Percentiles rank a stretch among this genome's conserved stretches.
phyloP scores from a whole-genome alignment of 2,797 vertebrate species.

The Galagoides demidoff region DNA sequence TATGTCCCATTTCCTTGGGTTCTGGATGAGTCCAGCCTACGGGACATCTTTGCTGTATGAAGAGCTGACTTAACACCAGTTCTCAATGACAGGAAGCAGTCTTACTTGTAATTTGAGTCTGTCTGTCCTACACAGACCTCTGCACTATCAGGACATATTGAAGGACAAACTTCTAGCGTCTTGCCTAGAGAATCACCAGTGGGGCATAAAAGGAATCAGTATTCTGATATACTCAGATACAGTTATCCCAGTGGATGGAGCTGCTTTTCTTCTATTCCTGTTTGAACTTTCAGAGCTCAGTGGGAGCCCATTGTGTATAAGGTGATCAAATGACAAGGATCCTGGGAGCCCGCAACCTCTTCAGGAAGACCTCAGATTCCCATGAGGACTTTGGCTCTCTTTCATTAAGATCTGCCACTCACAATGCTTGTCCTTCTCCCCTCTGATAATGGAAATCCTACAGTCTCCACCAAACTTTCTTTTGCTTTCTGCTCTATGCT shows the following conservation, averaged over 20 bases:
- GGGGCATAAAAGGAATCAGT: neutral
- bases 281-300: conserved; percentile 20
- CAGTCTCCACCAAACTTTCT: neutral
- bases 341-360: neutral
- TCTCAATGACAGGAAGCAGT: neutral
- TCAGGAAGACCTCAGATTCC: neutral
- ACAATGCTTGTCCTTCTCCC: neutral
- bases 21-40: neutral
- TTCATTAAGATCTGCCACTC: neutral
- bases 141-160: neutral
- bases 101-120: conserved; percentile 2
- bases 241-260: neutral
- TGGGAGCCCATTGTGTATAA: neutral
- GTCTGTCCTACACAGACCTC: neutral
- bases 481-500: neutral
- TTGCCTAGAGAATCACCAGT: neutral
- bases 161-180: neutral
- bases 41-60: neutral
- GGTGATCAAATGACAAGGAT: neutral
- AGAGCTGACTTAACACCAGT: neutral
- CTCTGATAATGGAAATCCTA: neutral
- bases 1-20: neutral
- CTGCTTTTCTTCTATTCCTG: neutral
- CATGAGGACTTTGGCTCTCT: conserved; percentile 41
- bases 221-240: neutral